These are phyloP conservation scores for Aphidius gifuensis DNA, from an alignment of 1,140 invertebrate species.

Conservation along the genomic window DNA sequence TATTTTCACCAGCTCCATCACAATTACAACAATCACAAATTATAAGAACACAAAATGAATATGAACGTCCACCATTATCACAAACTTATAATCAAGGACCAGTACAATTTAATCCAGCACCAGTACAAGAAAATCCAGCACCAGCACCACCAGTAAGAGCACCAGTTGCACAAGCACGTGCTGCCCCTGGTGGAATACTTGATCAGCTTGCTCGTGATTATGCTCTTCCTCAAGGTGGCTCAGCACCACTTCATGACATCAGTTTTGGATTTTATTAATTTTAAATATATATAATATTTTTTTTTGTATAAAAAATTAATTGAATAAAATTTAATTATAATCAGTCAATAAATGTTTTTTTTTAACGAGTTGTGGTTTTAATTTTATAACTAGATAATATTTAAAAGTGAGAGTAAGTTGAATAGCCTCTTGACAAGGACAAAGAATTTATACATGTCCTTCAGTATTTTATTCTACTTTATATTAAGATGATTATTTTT, in stretches of 20 bases:
- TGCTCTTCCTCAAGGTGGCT: slow-evolving; percentile 65
- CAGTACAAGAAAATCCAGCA: slow-evolving; percentile 46
- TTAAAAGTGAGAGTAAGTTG: no score
- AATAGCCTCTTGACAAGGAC: no score
- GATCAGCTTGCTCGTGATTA: slow-evolving; percentile 79
- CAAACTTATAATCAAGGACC: slow-evolving; percentile 53
- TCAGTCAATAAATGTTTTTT: background rate
- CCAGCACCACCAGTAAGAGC: background rate
- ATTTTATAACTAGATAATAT: background rate
- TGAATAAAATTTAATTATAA: no score
- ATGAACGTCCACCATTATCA: slow-evolving; percentile 51
- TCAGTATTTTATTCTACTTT: no score
- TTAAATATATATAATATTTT: background rate
- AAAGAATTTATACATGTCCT: no score
- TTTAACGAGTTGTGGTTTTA: background rate
- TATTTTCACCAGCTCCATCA: slow-evolving; percentile 39
- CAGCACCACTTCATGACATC: slow-evolving; percentile 73
- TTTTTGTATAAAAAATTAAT: slow-evolving; percentile 1
- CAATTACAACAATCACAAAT: slow-evolving; percentile 33
- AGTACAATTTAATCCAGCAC: slow-evolving; percentile 46
- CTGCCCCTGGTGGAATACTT: slow-evolving; percentile 62
- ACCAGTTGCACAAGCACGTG: slow-evolving; percentile 34
- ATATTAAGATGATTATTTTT: no score
- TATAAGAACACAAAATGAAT: slow-evolving; percentile 36
- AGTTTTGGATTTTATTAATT: slow-evolving; percentile 72